phyloP scores from a whole-genome alignment of 2,888 invertebrate genomes.

The Cosmia pyralina region DNA sequence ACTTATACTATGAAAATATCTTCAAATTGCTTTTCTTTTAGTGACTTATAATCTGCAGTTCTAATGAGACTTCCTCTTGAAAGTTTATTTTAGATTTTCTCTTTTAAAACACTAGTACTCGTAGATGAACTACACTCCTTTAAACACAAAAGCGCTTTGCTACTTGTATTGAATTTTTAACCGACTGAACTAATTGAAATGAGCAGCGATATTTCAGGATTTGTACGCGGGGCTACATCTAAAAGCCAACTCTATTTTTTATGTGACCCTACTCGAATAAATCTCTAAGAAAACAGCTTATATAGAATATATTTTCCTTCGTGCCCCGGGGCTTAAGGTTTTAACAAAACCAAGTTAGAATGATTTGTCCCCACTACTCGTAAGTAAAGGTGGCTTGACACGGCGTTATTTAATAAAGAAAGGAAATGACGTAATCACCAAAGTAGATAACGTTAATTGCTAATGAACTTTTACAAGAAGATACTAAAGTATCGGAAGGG shows the following conservation, averaged over 20 bases:
- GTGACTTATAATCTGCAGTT: slow-evolving; percentile 3
- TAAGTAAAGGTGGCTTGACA: slow-evolving; percentile 28
- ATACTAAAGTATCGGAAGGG: slow-evolving; percentile 82
- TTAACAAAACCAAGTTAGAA: slow-evolving; percentile 67
- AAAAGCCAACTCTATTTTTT: slow-evolving; percentile 67
- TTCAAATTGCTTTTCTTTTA: no score
- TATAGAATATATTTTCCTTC: slow-evolving; percentile 67
- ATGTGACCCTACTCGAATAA: slow-evolving; percentile 69
- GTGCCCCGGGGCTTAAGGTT: slow-evolving; percentile 64
- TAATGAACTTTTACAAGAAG: slow-evolving; percentile 87
- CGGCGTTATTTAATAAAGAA: slow-evolving; percentile 64
- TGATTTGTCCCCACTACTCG: slow-evolving; percentile 51
- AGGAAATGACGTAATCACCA: slow-evolving; percentile 64
- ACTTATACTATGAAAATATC: no score
- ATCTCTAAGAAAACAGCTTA: slow-evolving; percentile 68
- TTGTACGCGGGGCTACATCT: slow-evolving; percentile 63
- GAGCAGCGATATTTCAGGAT: slow-evolving; percentile 67
- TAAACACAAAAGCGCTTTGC: slow-evolving; percentile 20
- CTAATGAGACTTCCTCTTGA: slow-evolving; percentile 6
- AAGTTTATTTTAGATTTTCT: slow-evolving; percentile 23
- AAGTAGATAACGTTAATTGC: slow-evolving; percentile 81
- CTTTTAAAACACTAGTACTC: slow-evolving; percentile 24
- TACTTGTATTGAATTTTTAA: slow-evolving; percentile 57
- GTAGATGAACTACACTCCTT: slow-evolving; percentile 9
- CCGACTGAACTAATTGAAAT: slow-evolving; percentile 66